Conservation (phyloP, 2,113 vertebrate genomes). For the Scomber japonicus region DNA sequence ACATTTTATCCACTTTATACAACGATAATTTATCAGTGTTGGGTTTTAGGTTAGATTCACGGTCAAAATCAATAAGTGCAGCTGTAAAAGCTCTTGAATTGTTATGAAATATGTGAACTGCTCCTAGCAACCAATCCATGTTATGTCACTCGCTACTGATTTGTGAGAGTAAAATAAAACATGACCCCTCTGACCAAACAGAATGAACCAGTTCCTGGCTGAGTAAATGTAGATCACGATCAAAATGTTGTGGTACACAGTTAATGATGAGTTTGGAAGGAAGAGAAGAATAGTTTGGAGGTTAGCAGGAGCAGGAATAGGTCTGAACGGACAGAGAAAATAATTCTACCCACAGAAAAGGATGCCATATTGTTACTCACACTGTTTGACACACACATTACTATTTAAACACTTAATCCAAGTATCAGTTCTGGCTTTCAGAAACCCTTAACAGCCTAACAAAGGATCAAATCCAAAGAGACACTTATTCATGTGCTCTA, state of each 20-base stretch:
- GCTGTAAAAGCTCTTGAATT: conserved; percentile 2
- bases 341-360: too few relatives aligned
- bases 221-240: neutral
- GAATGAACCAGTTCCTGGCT: neutral
- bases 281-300: too few relatives aligned
- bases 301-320: too few relatives aligned
- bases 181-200: too few relatives aligned
- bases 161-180: neutral
- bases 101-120: neutral
- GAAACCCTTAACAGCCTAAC: neutral
- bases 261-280: too few relatives aligned
- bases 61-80: neutral
- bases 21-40: too few relatives aligned
- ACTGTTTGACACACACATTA: too few relatives aligned
- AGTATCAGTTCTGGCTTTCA: neutral
- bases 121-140: neutral
- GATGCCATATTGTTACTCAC: too few relatives aligned
- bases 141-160: neutral
- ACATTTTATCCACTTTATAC: too few relatives aligned
- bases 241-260: neutral
- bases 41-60: too few relatives aligned
- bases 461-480: neutral
- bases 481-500: neutral
- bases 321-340: too few relatives aligned
- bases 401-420: too few relatives aligned